Conservation (phyloP, 2,113 vertebrate species). For the Sterrhoptilus dennistouni region DNA sequence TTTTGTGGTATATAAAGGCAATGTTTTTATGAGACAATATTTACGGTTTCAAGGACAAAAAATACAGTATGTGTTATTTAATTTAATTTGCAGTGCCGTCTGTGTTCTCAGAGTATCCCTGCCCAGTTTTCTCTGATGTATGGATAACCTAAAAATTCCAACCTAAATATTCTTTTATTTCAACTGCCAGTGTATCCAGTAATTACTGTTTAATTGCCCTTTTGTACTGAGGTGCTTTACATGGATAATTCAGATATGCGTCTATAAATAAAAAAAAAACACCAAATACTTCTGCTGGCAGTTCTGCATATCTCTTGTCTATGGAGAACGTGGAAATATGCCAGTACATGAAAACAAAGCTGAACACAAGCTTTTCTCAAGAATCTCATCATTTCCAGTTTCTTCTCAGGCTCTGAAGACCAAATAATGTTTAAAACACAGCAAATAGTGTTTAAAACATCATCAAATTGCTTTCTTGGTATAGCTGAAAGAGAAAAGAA, state of each 20-base stretch:
- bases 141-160: neutral
- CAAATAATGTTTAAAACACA: neutral
- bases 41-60: neutral
- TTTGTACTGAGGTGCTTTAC: neutral
- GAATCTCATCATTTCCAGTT: neutral
- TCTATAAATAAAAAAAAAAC: neutral
- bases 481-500: neutral
- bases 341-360: neutral
- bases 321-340: neutral
- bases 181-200: neutral
- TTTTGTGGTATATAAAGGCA: neutral
- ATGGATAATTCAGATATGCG: neutral
- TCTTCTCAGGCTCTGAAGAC: neutral
- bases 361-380: neutral
- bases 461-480: neutral
- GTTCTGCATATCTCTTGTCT: neutral
- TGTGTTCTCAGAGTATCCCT: neutral
- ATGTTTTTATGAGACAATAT: neutral
- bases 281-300: neutral
- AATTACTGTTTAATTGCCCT: neutral
- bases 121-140: neutral
- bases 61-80: neutral
- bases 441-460: slow-evolving; percentile 38
- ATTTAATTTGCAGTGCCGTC: neutral
- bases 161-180: neutral